phyloP scores from a whole-genome alignment of 2,113 vertebrate genomes.

The Phrynosoma platyrhinos region DNA sequence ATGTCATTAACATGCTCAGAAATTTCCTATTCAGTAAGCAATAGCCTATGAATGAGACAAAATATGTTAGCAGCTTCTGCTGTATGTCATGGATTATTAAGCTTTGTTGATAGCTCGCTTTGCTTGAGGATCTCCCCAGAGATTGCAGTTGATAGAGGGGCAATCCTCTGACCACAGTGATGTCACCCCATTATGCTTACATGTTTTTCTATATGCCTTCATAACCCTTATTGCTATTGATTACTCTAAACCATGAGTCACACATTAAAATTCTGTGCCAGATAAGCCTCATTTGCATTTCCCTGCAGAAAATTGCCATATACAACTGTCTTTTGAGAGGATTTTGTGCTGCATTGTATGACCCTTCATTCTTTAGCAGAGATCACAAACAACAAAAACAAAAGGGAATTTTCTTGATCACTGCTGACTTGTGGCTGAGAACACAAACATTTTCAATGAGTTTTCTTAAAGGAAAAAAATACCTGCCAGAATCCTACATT shows the following conservation, averaged over 20 bases:
- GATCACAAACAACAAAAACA: background rate
- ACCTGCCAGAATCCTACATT: no score
- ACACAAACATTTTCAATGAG: background rate
- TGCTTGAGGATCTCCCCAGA: background rate
- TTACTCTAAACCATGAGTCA: background rate
- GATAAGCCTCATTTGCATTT: background rate
- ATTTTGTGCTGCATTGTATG: no score
- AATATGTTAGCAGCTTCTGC: no score
- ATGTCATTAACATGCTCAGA: background rate
- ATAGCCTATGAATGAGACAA: background rate
- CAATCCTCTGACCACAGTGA: background rate
- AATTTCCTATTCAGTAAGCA: background rate
- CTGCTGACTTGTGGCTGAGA: background rate
- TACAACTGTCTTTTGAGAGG: background rate
- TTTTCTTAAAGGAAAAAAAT: no score
- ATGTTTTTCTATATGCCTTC: background rate
- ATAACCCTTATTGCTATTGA: background rate
- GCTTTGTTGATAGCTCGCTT: background rate
- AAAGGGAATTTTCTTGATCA: background rate
- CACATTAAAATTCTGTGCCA: background rate
- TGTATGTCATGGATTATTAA: background rate
- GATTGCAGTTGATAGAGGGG: background rate
- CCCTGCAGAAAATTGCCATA: background rate
- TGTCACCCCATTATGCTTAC: background rate
- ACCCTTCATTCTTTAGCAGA: background rate